Conservation (phyloP, 2,797 vertebrate genomes). For the Cryptoblepharus egeriae region DNA sequence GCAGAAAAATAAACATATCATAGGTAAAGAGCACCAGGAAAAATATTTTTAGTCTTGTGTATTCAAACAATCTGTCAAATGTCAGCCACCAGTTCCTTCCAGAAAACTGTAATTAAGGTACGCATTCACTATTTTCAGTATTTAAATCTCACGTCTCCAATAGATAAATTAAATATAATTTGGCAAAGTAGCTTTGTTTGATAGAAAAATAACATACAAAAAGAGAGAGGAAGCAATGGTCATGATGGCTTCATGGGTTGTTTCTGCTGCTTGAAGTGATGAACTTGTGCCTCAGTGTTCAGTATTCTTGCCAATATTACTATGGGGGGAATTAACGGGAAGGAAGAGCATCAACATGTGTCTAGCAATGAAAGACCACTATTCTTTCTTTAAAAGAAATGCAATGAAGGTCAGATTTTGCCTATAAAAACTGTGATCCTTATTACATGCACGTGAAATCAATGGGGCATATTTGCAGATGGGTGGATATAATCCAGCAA, state of each 20-base stretch:
- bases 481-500: background rate
- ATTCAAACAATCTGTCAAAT: conserved; percentile 51
- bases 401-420: background rate
- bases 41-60: conserved; percentile 47
- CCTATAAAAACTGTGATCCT: background rate
- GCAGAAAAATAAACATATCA: conserved; percentile 43
- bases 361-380: background rate
- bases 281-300: background rate
- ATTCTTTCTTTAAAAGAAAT: background rate
- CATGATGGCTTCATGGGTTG: conserved; percentile 9
- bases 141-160: background rate
- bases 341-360: rapidly evolving
- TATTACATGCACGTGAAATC: background rate
- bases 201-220: background rate
- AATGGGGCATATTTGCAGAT: background rate
- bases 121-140: conserved; percentile 37
- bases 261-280: background rate
- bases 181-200: conserved; percentile 23
- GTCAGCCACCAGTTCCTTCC: background rate
- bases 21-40: background rate
- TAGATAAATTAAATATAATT: conserved; percentile 31
- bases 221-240: conserved; percentile 14
- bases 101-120: conserved; percentile 49
- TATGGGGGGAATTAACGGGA: background rate
- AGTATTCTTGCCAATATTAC: background rate